Conservation (phyloP, 2,888 invertebrate species). For the Lepas anatifera region DNA sequence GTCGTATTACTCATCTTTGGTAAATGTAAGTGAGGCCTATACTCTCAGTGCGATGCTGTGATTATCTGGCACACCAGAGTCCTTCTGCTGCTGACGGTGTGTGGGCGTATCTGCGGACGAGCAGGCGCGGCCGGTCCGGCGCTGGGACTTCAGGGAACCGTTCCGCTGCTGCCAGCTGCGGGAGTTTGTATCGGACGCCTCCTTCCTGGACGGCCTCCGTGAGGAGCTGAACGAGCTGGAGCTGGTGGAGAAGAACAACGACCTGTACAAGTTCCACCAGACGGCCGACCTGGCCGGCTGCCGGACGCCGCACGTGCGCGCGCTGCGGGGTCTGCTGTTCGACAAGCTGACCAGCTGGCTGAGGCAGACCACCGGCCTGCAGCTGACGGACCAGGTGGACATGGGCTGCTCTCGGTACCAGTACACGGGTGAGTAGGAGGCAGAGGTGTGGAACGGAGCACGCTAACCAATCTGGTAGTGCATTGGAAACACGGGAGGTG, state of each 20-base stretch:
- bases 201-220: conserved; percentile 30
- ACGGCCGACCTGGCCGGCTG: conserved; percentile 47
- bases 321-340: conserved; percentile 16
- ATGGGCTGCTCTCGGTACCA: conserved; percentile 39
- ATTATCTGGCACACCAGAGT: no score
- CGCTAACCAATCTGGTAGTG: no score
- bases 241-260: conserved; percentile 67
- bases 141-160: conserved; percentile 6
- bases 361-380: conserved; percentile 49
- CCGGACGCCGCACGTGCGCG: conserved; percentile 18
- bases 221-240: conserved; percentile 38
- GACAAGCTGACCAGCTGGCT: conserved; percentile 36
- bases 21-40: no score
- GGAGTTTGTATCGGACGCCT: conserved; percentile 2
- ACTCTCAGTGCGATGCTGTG: no score
- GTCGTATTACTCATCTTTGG: no score
- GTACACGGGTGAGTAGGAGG: conserved; percentile 36
- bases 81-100: no score
- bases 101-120: no score
- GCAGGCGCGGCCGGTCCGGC: no score
- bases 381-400: conserved; percentile 53
- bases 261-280: conserved; percentile 77
- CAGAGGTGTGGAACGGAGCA: no score
- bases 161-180: conserved; percentile 16
- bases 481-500: no score